phyloP scores from a whole-genome alignment of 2,888 invertebrate species.

The Lamellibrachia columna region DNA sequence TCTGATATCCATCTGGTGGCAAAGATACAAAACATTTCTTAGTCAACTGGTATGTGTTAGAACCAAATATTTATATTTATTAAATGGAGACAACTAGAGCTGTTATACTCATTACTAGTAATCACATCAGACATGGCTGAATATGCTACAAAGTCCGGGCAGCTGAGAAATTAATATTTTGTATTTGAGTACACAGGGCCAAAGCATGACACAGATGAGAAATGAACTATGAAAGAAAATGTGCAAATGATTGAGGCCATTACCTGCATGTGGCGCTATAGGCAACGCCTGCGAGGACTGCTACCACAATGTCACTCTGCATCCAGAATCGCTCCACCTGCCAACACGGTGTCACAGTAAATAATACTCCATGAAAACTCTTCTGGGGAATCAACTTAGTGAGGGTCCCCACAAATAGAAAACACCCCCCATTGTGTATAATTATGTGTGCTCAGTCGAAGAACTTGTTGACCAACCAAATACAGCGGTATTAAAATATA shows the following conservation, averaged over 20 bases:
- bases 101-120: too few relatives aligned
- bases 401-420: neutral
- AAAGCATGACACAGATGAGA: too few relatives aligned
- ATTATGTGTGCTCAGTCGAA: neutral
- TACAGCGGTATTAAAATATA: neutral
- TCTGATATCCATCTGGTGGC: neutral
- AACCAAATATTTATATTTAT: neutral
- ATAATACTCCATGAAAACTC: neutral
- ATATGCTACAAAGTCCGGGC: too few relatives aligned
- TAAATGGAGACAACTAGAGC: neutral
- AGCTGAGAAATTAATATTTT: too few relatives aligned
- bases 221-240: too few relatives aligned
- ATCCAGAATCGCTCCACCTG: conserved; percentile 64
- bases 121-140: too few relatives aligned
- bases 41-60: neutral
- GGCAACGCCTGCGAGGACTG: conserved; percentile 50
- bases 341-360: neutral
- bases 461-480: neutral
- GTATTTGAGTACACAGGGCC: too few relatives aligned
- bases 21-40: neutral
- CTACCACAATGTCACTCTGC: conserved; percentile 57
- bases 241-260: neutral
- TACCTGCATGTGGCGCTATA: conserved; percentile 48
- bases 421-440: neutral
- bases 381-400: neutral